These are phyloP conservation scores for Gavialis gangeticus DNA, from an alignment of 2,113 vertebrate species.

Conservation along the genomic window DNA sequence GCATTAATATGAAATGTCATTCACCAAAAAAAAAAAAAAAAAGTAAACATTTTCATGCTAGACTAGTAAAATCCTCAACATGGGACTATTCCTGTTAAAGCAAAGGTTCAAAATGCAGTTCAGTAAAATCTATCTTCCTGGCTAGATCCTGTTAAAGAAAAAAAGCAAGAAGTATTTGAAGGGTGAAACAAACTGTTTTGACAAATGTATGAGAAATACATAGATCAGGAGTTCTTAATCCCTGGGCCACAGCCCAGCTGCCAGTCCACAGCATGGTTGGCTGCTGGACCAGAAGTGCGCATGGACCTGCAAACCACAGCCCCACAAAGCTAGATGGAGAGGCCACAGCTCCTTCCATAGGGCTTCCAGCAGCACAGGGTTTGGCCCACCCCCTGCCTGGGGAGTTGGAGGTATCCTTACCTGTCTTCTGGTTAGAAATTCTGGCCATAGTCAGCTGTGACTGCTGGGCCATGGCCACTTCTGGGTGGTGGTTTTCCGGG, in stretches of 20 bases:
- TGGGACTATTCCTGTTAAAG: background rate
- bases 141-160: background rate
- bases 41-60: background rate
- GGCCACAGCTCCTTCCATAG: too few species aligned
- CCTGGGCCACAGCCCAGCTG: too few species aligned
- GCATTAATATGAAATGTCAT: background rate
- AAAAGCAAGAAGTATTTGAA: fast-evolving
- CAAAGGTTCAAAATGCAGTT: background rate
- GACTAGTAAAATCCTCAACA: background rate
- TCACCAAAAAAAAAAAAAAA: background rate
- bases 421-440: too few species aligned
- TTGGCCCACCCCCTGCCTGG: too few species aligned
- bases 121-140: background rate
- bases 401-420: too few species aligned
- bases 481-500: background rate
- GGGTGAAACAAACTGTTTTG: fast-evolving
- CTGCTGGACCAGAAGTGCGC: too few species aligned
- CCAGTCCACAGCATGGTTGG: too few species aligned
- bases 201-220: background rate
- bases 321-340: too few species aligned
- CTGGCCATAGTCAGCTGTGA: too few species aligned
- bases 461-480: background rate
- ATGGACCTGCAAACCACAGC: too few species aligned
- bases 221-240: too few species aligned
- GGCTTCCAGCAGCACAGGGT: too few species aligned